Evolutionary conservation across 2,113 vertebrate genomes (phyloP).

Genomic region (Calidris pygmaea): DNA sequence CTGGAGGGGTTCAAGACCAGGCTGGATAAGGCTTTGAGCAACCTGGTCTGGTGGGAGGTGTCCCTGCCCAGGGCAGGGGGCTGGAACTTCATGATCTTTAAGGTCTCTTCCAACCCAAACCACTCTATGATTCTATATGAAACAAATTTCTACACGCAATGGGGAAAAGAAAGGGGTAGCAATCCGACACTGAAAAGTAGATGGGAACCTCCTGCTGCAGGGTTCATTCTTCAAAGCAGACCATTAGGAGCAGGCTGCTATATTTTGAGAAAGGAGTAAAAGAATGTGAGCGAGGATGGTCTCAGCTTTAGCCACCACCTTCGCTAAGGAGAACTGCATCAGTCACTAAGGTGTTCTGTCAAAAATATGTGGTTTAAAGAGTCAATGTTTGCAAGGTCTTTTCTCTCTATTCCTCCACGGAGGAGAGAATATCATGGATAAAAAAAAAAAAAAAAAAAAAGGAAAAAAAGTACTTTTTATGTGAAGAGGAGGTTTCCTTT

Average conservation of each 20-base stretch:
- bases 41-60: no score
- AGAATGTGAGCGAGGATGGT: not conserved
- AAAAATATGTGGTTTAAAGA: not conserved
- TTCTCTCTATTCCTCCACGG: not conserved
- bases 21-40: no score
- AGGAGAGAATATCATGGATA: not conserved
- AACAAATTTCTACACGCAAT: not conserved
- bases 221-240: not conserved
- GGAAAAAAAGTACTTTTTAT: not conserved
- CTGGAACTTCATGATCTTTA: no score
- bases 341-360: not conserved
- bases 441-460: not conserved
- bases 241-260: not conserved
- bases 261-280: not conserved
- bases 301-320: not conserved
- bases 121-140: no score
- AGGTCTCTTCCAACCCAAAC: no score
- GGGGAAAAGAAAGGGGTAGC: not conserved
- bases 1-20: no score
- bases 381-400: not conserved
- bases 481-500: not conserved
- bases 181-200: not conserved
- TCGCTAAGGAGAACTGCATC: not conserved
- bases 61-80: no score
- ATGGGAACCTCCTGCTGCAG: not conserved